Evolutionary conservation across 2,113 vertebrate genomes (phyloP).

Genomic region (Corynorhinus townsendii): DNA sequence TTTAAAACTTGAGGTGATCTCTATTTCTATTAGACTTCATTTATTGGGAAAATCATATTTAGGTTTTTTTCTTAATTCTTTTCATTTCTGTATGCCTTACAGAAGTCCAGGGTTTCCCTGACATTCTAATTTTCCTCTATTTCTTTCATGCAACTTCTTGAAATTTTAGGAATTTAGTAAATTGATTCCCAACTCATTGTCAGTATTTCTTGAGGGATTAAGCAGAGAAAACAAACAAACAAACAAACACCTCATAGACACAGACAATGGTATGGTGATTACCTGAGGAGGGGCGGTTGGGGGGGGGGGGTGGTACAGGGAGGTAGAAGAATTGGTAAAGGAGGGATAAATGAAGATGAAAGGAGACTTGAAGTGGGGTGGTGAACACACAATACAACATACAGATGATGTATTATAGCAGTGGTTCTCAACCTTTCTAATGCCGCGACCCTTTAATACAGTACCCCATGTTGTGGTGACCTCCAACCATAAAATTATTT

Average conservation of each 20-base stretch:
- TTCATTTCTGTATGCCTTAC: not conserved
- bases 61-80: not conserved
- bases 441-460: too few relatives aligned
- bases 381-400: not conserved
- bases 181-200: not conserved
- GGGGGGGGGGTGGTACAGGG: too few relatives aligned
- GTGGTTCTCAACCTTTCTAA: too few relatives aligned
- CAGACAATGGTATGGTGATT: not conserved
- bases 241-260: not conserved
- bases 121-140: not conserved
- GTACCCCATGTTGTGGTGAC: too few relatives aligned
- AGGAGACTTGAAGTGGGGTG: not conserved
- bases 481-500: too few relatives aligned
- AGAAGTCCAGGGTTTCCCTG: not conserved
- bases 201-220: not conserved
- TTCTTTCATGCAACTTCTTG: not conserved
- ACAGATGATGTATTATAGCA: not conserved
- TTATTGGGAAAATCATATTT: not conserved
- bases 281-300: not conserved
- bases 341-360: not conserved
- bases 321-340: not conserved
- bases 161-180: not conserved
- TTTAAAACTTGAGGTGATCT: slow-evolving; percentile 10
- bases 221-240: not conserved
- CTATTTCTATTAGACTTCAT: not conserved